These are phyloP conservation scores for Ommatoiulus sabulosus DNA, from an alignment of 2,888 invertebrate species.

Conservation along the genomic window DNA sequence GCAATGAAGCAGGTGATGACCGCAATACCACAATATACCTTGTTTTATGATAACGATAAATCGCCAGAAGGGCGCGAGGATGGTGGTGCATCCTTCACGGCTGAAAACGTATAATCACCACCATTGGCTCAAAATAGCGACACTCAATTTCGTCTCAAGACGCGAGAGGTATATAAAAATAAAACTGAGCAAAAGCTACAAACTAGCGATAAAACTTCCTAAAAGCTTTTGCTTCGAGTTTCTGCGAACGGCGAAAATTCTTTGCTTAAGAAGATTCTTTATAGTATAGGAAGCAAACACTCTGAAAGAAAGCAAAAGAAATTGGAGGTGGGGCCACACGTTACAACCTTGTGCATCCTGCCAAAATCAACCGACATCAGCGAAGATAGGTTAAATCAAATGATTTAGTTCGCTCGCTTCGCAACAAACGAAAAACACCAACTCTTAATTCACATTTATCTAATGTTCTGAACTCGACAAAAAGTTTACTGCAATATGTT, in stretches of 20 bases:
- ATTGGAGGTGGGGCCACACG: too few relatives aligned
- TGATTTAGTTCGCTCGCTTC: too few relatives aligned
- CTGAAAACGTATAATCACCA: background rate
- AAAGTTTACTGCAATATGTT: too few relatives aligned
- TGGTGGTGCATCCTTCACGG: background rate
- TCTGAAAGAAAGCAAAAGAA: too few relatives aligned
- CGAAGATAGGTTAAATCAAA: too few relatives aligned
- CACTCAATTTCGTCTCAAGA: background rate
- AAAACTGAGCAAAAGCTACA: background rate
- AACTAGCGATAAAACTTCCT: background rate
- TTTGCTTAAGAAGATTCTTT: too few relatives aligned
- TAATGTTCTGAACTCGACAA: too few relatives aligned
- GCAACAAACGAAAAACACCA: too few relatives aligned
- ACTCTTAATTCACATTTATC: too few relatives aligned
- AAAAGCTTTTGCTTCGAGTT: background rate
- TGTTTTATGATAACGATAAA: conserved; percentile 15
- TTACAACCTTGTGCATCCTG: too few relatives aligned
- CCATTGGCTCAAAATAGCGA: background rate
- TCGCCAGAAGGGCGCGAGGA: background rate
- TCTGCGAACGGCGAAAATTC: background rate
- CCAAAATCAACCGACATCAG: too few relatives aligned
- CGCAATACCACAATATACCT: conserved; percentile 9
- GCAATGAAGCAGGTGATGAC: conserved; percentile 6
- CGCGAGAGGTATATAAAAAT: background rate
- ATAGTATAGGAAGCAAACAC: too few relatives aligned